These are phyloP conservation scores for Lordiphosa stackelbergi DNA, from an alignment of 1,140 invertebrate species.

Conservation along the genomic window DNA sequence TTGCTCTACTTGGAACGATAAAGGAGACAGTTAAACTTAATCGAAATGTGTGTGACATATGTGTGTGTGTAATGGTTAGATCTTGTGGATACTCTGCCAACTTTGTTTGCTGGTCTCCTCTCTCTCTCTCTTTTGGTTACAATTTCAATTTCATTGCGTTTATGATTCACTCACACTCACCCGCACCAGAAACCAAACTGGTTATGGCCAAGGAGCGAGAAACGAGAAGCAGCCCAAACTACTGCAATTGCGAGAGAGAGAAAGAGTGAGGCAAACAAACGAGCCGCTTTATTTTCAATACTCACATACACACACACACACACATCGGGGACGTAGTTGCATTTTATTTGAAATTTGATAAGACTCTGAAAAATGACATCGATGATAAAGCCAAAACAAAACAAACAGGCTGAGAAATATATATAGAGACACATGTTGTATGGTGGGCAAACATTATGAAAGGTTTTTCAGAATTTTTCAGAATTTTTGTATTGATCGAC, in stretches of 20 bases:
- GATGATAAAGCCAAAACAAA: constrained; percentile 20
- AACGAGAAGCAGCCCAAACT: constrained; percentile 9
- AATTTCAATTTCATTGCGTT: constrained; percentile 70
- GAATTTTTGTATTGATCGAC: too few species aligned
- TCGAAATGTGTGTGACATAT: background rate
- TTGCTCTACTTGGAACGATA: constrained; percentile 1
- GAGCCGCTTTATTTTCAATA: constrained; percentile 50
- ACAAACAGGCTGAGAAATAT: too few species aligned
- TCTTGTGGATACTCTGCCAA: background rate
- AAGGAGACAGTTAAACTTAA: background rate
- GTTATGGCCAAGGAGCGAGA: constrained; percentile 14
- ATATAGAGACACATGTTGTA: background rate
- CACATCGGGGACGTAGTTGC: constrained; percentile 30
- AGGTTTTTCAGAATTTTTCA: too few species aligned
- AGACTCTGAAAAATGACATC: constrained; percentile 33
- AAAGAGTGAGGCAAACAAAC: constrained; percentile 44
- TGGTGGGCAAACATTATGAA: too few species aligned
- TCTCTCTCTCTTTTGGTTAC: constrained; percentile 33
- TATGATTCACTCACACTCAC: constrained; percentile 60
- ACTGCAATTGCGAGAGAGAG: background rate
- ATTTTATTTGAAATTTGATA: constrained; percentile 69
- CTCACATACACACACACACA: background rate
- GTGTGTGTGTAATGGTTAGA: background rate
- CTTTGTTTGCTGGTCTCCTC: constrained; percentile 10
- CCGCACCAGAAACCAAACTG: constrained; percentile 48